A percentile compares a stretch with the other conserved stretches of the same genome.
phyloP scores from a whole-genome alignment of 2,797 vertebrate genomes.

The Erethizon dorsatum region DNA sequence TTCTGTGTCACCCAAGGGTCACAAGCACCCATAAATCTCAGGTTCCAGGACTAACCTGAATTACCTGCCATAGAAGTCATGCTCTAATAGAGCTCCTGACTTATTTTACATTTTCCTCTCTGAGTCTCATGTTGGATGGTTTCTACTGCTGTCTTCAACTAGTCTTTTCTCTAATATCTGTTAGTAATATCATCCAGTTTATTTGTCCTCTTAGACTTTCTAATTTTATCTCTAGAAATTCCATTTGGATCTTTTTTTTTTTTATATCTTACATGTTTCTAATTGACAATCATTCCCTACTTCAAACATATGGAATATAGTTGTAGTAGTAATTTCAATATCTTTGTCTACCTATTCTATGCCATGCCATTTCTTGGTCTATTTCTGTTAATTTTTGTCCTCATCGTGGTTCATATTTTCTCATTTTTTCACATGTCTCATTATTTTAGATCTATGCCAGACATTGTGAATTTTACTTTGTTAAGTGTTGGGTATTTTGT shows the following conservation, averaged over 20 bases:
- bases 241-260: background rate
- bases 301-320: background rate
- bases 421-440: background rate
- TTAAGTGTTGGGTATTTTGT: background rate
- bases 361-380: background rate
- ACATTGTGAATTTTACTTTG: background rate
- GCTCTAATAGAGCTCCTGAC: background rate
- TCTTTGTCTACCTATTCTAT: background rate
- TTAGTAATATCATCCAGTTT: background rate
- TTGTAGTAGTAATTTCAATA: background rate
- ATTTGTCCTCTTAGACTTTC: conserved; percentile 9
- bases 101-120: background rate
- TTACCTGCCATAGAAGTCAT: background rate
- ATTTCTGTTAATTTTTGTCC: conserved; percentile 7
- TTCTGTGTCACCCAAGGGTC: too few relatives aligned
- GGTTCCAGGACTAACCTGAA: background rate
- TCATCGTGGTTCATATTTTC: background rate
- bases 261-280: background rate
- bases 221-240: background rate
- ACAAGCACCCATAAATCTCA: background rate
- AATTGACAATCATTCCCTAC: background rate
- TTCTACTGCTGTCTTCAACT: background rate
- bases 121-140: background rate
- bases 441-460: background rate
- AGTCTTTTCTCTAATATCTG: background rate